A percentile compares a stretch with the other conserved stretches of the same genome.
Conservation (phyloP, 2,113 vertebrate species). For the Sakesphorus luctuosus region DNA sequence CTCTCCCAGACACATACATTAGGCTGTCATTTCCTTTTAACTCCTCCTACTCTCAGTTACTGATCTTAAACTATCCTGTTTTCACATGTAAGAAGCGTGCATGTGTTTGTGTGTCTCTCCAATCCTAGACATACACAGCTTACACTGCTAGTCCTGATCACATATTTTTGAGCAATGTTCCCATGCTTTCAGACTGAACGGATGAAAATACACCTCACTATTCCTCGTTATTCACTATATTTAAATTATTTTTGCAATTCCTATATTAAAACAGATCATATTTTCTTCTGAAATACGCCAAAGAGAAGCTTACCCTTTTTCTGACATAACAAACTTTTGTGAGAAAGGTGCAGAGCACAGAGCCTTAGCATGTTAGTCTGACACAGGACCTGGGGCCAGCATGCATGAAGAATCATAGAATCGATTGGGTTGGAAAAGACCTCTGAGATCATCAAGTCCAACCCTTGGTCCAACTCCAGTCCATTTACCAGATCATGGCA, state of each 20-base stretch:
- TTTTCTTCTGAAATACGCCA: not conserved
- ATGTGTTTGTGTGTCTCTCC: not conserved
- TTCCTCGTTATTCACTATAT: not conserved
- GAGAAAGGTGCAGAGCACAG: not conserved
- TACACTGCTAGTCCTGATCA: not conserved
- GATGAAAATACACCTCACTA: not conserved
- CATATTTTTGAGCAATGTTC: not conserved
- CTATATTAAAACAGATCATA: not conserved
- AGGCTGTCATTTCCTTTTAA: not conserved
- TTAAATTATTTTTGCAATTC: not conserved
- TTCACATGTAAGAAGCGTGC: rapidly evolving
- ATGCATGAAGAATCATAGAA: too few species aligned
- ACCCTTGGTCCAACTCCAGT: too few species aligned
- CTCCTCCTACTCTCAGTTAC: not conserved
- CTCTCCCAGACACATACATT: not conserved
- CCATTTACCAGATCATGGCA: too few species aligned
- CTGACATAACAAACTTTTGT: not conserved
- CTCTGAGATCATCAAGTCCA: too few species aligned
- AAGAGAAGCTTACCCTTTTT: not conserved
- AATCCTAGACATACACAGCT: not conserved
- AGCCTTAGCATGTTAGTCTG: not conserved
- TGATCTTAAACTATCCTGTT: not conserved
- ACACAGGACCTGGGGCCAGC: not conserved
- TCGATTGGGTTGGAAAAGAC: too few species aligned
- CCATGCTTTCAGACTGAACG: not conserved